Base-by-base conservation (phyloP, 2,888 invertebrate genomes). In the Flexamia atlantica region DNA sequence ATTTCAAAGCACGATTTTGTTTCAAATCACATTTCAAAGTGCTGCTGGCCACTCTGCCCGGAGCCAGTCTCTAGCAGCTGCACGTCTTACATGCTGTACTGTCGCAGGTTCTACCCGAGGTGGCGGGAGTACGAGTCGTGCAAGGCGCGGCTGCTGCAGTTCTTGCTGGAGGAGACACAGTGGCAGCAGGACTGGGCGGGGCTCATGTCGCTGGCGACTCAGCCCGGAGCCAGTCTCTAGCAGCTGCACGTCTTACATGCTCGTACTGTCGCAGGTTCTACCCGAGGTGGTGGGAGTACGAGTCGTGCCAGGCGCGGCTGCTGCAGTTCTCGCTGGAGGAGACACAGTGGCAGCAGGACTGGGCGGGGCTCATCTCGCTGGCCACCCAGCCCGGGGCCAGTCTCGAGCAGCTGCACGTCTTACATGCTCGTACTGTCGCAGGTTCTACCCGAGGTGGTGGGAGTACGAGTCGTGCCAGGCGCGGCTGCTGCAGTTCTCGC, bases 171-270 rank as follows among this genome's bases (percentile, higher is more conserved):
- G 88, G 98, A 99, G 89, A 93, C 94, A 32, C 98, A 98, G 90
- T 97, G 97, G 95, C 95, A 97, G 89, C 95, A 96, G 87, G 97
- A 99, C 91, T 99, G 98, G 98, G 94, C 95, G 85, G 94, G 95
- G 82, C 93, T 98, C 81, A 90, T 96, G 82, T 95, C 95, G 82
- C 9, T 36, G 36, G 36, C 36, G 5, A 36, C 36, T 9, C 36
- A 36, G 36, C 36, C 36, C 5, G 36, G 36, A 7, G 36, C 36
- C 9, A 36, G 36, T 97, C 90, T 97, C 97, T 7, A 36, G 36
- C 36, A 36, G 36, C 36, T 36, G 4, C 36, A 36, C 36, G 4
- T 99, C 88, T 99, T 23, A 25, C 23, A 12, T 57, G 25, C 1
- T 57, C 23, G 57, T 23, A 14, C 1, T 57, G 9, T 25, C 3